Evolutionary conservation across 2,797 vertebrate genomes (phyloP), one percentile per base, ranked within the genome.

Genomic region (Pachyuromys duprasi): DNA sequence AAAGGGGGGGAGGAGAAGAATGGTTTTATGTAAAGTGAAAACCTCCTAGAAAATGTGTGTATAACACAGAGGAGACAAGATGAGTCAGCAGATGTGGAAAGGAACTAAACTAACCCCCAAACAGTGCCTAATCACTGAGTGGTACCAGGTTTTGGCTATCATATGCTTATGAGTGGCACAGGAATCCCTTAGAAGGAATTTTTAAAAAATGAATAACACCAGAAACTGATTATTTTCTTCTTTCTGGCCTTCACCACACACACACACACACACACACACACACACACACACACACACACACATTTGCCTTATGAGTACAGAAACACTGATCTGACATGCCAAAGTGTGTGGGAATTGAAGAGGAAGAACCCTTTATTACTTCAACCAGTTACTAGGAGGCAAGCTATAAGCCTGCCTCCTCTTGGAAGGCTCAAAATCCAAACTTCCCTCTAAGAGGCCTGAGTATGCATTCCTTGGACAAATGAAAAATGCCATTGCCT

Each of bases 341-440:
- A 67, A 84, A 75, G 55, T 39, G 2, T 22, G 1, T 4, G 18
- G 55, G 8, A 20, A 26, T n/a, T 49, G 2, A 20, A 79, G 9
- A 14, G 20, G 0, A 65, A 90, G 31, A 3, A 20, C 2, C 2
- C 42, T 90, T 92, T 65, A 42, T 42, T 78, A 62, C 17, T 86
- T 82, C 45, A 67, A 5, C 9, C 26, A 53, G 53, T 42, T 90
- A 76, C 89, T 39, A 49, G n/a, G 69, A 84, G 14, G 86, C 65
- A 28, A 2, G 1, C 36, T 39, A 0, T 12, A 12, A 33, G 8
- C 0, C 8, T 6, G 0, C 31, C 70, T 90, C 22, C 45, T 90
- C 12, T 53, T 89, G 42, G 26, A 78, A 42, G 55, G 7, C n/a
- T 86, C 75, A 82, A 11, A n/a, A 53, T 69, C 57, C 15, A 80